Conservation (phyloP, 2,797 vertebrate species). For the Agapornis canus region DNA sequence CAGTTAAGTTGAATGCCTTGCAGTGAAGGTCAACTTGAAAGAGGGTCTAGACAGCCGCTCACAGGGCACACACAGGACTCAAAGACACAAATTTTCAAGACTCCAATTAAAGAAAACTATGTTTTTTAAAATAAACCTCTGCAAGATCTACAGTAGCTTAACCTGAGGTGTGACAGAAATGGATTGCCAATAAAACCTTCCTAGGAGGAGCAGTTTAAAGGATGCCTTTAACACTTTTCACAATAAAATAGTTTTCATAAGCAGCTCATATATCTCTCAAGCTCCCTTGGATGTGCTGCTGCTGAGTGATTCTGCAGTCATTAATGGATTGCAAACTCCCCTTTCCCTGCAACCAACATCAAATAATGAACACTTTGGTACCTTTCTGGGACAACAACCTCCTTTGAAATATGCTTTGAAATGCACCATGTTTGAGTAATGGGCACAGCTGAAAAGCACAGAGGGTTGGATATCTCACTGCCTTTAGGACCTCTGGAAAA, state of each 20-base stretch:
- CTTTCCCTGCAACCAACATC: not conserved
- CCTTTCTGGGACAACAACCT: not conserved
- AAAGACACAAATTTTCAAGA: not conserved
- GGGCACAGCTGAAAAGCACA: not conserved
- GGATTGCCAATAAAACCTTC: not conserved
- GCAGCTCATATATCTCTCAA: conserved; percentile 1
- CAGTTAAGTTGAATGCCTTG: not conserved
- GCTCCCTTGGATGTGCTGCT: not conserved
- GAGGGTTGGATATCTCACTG: not conserved
- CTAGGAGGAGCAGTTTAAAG: not conserved
- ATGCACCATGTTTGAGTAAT: fast-evolving
- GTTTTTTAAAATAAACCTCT: fast-evolving
- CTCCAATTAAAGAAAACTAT: not conserved
- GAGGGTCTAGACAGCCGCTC: not conserved
- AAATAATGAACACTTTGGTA: not conserved
- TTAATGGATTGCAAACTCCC: not conserved
- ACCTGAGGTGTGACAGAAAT: not conserved
- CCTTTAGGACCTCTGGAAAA: not conserved
- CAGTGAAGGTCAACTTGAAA: not conserved
- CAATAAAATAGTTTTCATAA: conserved; percentile 10
- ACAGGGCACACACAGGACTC: not conserved
- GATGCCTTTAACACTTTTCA: conserved; percentile 4
- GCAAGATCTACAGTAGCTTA: not conserved
- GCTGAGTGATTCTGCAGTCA: not conserved
- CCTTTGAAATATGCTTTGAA: not conserved